These are phyloP conservation scores for Drosophila kikkawai DNA, from an alignment of 1,140 invertebrate species.

Conservation along the genomic window DNA sequence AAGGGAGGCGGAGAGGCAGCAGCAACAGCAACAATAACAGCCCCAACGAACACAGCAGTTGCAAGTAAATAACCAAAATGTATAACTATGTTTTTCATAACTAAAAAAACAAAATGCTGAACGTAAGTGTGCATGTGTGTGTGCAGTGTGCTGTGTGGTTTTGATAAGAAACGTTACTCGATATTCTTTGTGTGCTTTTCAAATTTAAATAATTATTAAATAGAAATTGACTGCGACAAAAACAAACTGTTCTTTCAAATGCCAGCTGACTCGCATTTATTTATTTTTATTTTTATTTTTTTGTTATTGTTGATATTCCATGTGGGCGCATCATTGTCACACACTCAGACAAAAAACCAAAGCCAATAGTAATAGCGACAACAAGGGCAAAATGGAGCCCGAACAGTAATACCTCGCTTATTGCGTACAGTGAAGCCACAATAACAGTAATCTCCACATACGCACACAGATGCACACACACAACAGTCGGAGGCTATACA, in stretches of 20 bases:
- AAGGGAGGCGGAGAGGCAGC: conserved; percentile 45
- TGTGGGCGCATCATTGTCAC: conserved; percentile 32
- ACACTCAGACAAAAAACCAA: conserved; percentile 23
- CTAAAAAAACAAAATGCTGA: conserved; percentile 12
- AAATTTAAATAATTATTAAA: conserved; percentile 16
- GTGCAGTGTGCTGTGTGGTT: conserved; percentile 7
- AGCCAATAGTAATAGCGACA: conserved; percentile 18
- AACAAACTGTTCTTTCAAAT: conserved; percentile 14
- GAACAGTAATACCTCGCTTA: conserved; percentile 39
- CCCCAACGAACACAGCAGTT: conserved; percentile 17
- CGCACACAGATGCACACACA: conserved; percentile 7
- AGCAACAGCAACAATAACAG: conserved; percentile 24
- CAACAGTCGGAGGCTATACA: neutral
- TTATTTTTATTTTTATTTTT: neutral
- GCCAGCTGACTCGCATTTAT: conserved; percentile 32
- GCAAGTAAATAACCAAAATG: conserved; percentile 45
- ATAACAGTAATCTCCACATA: conserved; percentile 20
- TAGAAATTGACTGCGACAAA: neutral
- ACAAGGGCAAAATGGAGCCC: conserved; percentile 18
- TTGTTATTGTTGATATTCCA: conserved; percentile 41
- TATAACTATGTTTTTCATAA: conserved; percentile 10
- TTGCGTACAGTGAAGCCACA: conserved; percentile 31
- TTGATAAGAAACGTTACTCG: conserved; percentile 6
- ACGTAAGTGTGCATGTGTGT: conserved; percentile 17
- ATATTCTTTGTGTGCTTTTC: conserved; percentile 1